A percentile compares a stretch with the other conserved stretches of the same genome.
These are phyloP conservation scores for Campoletis raptor DNA, from an alignment of 2,888 invertebrate genomes.

Conservation along the genomic window DNA sequence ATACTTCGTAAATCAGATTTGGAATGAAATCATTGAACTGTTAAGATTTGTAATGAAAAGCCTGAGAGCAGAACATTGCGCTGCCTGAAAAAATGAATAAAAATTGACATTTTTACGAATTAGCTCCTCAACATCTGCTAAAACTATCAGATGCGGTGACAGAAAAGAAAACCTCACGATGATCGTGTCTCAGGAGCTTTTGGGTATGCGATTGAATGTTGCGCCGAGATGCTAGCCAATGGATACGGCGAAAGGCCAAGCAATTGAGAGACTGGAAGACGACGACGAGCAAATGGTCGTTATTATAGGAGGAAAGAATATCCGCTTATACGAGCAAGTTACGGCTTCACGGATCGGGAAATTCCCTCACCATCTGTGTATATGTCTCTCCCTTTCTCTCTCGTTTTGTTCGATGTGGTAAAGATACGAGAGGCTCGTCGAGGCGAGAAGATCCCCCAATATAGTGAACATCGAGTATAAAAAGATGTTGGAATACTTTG, in stretches of 20 bases:
- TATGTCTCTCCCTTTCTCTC: constrained; percentile 38
- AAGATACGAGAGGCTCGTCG: constrained; percentile 3
- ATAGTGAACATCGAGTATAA: not conserved
- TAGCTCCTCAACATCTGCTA: not conserved
- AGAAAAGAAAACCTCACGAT: not conserved
- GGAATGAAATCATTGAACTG: not conserved
- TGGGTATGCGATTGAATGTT: not conserved
- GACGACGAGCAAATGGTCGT: constrained; percentile 60
- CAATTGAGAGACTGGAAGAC: constrained; percentile 39
- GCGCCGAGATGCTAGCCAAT: not conserved
- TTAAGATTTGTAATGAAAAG: not conserved
- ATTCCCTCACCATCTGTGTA: constrained; percentile 66
- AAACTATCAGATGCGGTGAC: not conserved
- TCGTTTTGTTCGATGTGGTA: constrained; percentile 34
- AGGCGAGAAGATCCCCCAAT: constrained; percentile 4
- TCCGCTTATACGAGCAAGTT: constrained; percentile 74
- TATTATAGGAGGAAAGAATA: constrained; percentile 70
- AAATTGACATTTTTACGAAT: not conserved
- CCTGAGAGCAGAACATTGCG: not conserved
- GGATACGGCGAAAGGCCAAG: constrained; percentile 1
- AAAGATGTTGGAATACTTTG: not conserved
- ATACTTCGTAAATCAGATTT: not conserved
- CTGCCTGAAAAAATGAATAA: not conserved
- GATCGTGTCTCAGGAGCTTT: not conserved
- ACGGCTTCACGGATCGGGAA: constrained; percentile 70